Base-by-base conservation (phyloP, 2,113 vertebrate genomes). In the Corythoichthys haematopterus region DNA sequence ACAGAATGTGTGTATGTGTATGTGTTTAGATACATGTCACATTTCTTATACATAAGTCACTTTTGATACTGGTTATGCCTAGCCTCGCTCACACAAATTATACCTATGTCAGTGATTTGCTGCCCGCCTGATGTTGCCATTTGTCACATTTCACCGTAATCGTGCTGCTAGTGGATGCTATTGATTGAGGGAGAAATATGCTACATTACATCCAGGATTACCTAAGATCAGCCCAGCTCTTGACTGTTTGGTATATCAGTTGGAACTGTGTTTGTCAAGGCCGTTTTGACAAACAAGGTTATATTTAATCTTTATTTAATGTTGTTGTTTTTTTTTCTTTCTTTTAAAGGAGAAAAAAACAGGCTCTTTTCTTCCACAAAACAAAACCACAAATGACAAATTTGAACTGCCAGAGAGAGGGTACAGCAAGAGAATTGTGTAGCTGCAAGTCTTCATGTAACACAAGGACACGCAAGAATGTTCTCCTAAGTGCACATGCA, bases 1-100 rank as follows among this genome's bases (percentile, higher is more conserved):
- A 15, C 78, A 69, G 65, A 62, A 64, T 86, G 75, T 8, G 64
- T 67, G 45, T 50, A 28, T 53, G 64, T 74, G 50, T 72, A 35
- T 55, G 51, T 63, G 68, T 68, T 46, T 37, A 35, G 10, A 60
- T 66, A 50, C 80, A 38, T 75, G 53, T 37, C 73, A 60, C 57
- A 46, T 69, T 69, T 56, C 56, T 52, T 57, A 67, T 33, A 51
- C 43, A 52, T 3, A 1, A 66, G 38, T 76, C 48, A 56, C 52
- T 63, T 43, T 53, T 63, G 53, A 65, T 53, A 37, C 68, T 16
- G 33, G 43, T 40, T 68, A 33, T 52, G 40, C 71, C 20, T 58
- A 50, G 38, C 47, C 64, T 45, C 33, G 1, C 66, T 64, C 60
- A 72, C 51, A 67, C 40, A 67, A 72, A 56, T 58, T 6, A 67